phyloP scores from a whole-genome alignment of 2,797 vertebrate species.

The Gadopsis bispinosus region DNA sequence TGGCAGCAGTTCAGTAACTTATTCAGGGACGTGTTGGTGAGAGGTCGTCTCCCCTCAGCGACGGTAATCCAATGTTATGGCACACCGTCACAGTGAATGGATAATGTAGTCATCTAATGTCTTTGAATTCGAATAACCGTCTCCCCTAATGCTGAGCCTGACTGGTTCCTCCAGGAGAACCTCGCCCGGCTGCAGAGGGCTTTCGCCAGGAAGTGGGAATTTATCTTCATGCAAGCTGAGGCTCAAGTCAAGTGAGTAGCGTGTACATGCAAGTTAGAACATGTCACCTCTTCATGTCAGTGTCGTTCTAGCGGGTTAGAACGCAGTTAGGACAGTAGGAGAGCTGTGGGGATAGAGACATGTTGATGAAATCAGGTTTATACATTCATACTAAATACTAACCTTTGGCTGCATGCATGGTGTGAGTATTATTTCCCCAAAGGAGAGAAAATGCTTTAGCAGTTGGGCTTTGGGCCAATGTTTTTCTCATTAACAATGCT shows the following conservation, averaged over 20 bases:
- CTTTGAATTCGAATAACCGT: slow-evolving; percentile 41
- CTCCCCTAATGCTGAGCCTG: neutral
- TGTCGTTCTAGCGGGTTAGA: neutral
- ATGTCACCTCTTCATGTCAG: slow-evolving; percentile 3
- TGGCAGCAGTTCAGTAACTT: slow-evolving; percentile 10
- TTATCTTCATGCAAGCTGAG: slow-evolving; percentile 99
- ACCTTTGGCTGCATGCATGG: slow-evolving; percentile 30
- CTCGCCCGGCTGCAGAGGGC: slow-evolving; percentile 95
- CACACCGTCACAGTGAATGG: slow-evolving; percentile 10
- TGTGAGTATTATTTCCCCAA: slow-evolving; percentile 30
- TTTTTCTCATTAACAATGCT: slow-evolving; percentile 28
- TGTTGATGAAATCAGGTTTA: slow-evolving; percentile 15
- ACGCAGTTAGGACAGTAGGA: neutral
- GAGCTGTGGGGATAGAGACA: neutral
- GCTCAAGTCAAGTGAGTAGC: slow-evolving; percentile 96
- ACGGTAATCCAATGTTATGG: slow-evolving; percentile 19
- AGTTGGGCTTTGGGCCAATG: neutral
- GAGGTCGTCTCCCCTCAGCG: slow-evolving; percentile 17
- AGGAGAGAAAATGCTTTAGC: slow-evolving; percentile 13
- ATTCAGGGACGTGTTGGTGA: slow-evolving; percentile 8
- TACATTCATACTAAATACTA: slow-evolving; percentile 8
- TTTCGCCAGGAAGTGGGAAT: slow-evolving; percentile 97
- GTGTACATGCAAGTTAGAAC: slow-evolving; percentile 11
- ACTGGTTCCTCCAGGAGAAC: slow-evolving; percentile 89
- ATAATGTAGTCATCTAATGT: slow-evolving; percentile 39